Evolutionary conservation across 2,888 invertebrate species (phyloP).

Genomic region (Drepana falcataria): DNA sequence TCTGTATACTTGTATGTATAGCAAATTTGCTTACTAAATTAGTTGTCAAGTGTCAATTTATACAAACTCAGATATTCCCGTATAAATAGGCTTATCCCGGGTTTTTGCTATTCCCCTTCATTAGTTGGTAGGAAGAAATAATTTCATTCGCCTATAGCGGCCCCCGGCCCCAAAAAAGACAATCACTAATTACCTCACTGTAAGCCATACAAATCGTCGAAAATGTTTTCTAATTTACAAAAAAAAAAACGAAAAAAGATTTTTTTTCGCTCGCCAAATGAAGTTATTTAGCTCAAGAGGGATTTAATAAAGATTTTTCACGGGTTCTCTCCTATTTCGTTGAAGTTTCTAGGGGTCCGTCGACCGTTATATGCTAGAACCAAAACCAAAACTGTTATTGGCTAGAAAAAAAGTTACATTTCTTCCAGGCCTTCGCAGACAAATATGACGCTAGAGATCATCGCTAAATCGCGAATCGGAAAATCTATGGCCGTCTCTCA

Average conservation of each 20-base stretch:
- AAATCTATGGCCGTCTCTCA: too few species aligned
- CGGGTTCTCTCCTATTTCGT: slow-evolving; percentile 54
- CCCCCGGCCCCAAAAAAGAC: slow-evolving; percentile 44
- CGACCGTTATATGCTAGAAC: not conserved
- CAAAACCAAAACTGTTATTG: too few species aligned
- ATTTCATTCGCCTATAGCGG: slow-evolving; percentile 56
- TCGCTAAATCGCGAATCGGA: too few species aligned
- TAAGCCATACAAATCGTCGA: slow-evolving; percentile 77
- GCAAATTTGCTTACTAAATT: not conserved
- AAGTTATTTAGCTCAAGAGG: slow-evolving; percentile 72
- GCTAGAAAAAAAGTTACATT: too few species aligned
- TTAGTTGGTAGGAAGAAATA: slow-evolving; percentile 61
- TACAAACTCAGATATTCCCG: not conserved
- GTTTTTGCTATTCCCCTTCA: slow-evolving; percentile 50
- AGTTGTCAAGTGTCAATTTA: not conserved
- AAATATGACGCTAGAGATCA: too few species aligned
- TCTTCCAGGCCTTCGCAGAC: too few species aligned
- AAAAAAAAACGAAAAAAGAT: slow-evolving; percentile 49
- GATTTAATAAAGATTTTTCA: slow-evolving; percentile 79
- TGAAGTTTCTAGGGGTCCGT: slow-evolving; percentile 52
- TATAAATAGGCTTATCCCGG: slow-evolving; percentile 27
- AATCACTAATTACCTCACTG: slow-evolving; percentile 66
- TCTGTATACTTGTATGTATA: too few species aligned
- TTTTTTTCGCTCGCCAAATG: slow-evolving; percentile 60
- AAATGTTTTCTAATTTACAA: slow-evolving; percentile 74